A percentile compares a stretch with the other conserved stretches of the same genome.
phyloP scores from a whole-genome alignment of 2,113 vertebrate genomes.

The Myiagra hebetior region DNA sequence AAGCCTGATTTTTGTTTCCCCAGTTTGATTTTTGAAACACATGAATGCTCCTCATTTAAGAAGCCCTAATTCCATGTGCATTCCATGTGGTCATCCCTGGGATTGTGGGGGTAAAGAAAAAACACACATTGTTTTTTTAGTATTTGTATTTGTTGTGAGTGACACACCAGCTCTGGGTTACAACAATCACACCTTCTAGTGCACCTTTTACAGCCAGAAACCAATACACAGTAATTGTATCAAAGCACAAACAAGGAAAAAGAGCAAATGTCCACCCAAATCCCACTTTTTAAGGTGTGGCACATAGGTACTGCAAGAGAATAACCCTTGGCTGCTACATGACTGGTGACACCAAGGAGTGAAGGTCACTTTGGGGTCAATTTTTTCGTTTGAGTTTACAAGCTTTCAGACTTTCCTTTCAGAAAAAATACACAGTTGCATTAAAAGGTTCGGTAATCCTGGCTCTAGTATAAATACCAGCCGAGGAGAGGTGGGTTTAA shows the following conservation, averaged over 20 bases:
- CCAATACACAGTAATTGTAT: neutral
- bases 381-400: neutral
- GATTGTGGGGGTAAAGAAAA: neutral
- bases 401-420: neutral
- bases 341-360: fast-evolving
- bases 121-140: fast-evolving
- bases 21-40: neutral
- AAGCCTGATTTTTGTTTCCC: neutral
- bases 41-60: neutral
- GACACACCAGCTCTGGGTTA: neutral
- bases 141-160: neutral
- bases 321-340: neutral
- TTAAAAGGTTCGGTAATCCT: neutral
- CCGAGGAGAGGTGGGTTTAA: fast-evolving
- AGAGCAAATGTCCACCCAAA: neutral
- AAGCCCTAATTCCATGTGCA: neutral
- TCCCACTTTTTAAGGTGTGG: neutral
- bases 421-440: neutral
- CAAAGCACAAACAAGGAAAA: neutral
- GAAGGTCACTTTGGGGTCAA: neutral
- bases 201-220: neutral
- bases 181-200: fast-evolving
- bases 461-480: fast-evolving
- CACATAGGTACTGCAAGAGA: fast-evolving
- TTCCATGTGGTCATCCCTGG: too few species aligned